These are phyloP conservation scores for Thalassophryne amazonica DNA, from an alignment of 2,797 vertebrate species.

Conservation along the genomic window DNA sequence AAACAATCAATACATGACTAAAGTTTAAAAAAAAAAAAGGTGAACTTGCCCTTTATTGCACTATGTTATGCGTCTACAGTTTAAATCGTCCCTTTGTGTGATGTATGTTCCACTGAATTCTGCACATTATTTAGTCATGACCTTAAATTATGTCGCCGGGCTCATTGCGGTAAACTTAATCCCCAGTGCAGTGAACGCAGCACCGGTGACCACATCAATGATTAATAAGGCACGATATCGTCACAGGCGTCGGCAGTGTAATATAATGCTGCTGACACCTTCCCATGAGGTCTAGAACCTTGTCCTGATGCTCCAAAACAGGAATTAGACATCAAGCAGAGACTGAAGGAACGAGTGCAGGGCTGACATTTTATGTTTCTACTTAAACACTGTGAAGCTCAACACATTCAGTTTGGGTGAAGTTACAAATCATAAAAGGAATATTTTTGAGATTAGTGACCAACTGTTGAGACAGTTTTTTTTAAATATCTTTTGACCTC, in stretches of 20 bases:
- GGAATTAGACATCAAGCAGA: conserved; percentile 28
- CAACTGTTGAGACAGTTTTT: conserved; percentile 24
- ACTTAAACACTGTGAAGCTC: conserved; percentile 20
- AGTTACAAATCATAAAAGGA: too few species aligned
- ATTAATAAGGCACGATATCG: conserved; percentile 75
- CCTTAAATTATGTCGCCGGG: conserved; percentile 41
- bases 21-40: too few species aligned
- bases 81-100: background rate
- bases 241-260: conserved; percentile 53
- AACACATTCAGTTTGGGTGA: too few species aligned
- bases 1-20: too few species aligned
- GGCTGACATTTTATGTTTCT: conserved; percentile 15
- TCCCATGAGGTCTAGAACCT: conserved; percentile 51
- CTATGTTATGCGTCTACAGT: background rate
- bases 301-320: conserved; percentile 53
- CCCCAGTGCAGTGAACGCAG: conserved; percentile 59
- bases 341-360: conserved; percentile 17
- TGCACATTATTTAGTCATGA: conserved; percentile 11
- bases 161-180: conserved; percentile 55
- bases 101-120: background rate
- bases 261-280: conserved; percentile 49
- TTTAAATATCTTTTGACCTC: conserved; percentile 6
- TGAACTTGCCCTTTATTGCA: conserved; percentile 1
- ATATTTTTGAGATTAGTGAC: conserved; percentile 31
- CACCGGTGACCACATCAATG: conserved; percentile 71